These are phyloP conservation scores for Notiomystis cincta DNA, from an alignment of 2,113 vertebrate species.

Conservation along the genomic window DNA sequence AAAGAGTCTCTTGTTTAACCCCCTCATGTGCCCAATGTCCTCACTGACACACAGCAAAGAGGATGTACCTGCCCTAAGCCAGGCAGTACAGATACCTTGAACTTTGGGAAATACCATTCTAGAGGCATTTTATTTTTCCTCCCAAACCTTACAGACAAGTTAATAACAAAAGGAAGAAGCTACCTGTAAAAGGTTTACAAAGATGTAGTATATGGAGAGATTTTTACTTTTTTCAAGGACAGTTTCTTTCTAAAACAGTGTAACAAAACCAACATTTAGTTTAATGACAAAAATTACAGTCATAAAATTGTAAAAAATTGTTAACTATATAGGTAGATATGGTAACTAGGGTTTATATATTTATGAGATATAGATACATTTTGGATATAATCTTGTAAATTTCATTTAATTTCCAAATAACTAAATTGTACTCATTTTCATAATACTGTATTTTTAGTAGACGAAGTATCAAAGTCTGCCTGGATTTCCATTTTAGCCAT, in stretches of 20 bases:
- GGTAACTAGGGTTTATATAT: background rate
- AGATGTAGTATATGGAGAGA: background rate
- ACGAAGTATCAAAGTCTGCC: background rate
- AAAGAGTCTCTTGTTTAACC: background rate
- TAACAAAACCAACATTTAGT: background rate
- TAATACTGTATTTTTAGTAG: background rate
- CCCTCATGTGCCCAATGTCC: rapidly evolving
- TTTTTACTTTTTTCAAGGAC: background rate
- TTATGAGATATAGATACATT: background rate
- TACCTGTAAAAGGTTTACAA: background rate
- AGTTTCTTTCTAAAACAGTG: background rate
- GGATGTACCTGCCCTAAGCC: background rate
- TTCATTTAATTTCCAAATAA: background rate
- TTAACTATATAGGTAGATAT: background rate
- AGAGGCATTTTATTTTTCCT: background rate
- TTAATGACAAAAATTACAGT: background rate
- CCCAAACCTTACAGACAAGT: background rate
- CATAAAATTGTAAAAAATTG: background rate
- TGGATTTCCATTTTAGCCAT: background rate
- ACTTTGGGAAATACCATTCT: background rate
- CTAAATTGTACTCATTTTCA: background rate
- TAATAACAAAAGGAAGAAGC: background rate
- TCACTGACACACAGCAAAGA: background rate
- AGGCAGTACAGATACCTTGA: background rate
- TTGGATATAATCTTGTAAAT: background rate